Evolutionary conservation across 2,113 vertebrate genomes (phyloP), one percentile per base, ranked within the genome.

Genomic region (Carassius auratus): DNA sequence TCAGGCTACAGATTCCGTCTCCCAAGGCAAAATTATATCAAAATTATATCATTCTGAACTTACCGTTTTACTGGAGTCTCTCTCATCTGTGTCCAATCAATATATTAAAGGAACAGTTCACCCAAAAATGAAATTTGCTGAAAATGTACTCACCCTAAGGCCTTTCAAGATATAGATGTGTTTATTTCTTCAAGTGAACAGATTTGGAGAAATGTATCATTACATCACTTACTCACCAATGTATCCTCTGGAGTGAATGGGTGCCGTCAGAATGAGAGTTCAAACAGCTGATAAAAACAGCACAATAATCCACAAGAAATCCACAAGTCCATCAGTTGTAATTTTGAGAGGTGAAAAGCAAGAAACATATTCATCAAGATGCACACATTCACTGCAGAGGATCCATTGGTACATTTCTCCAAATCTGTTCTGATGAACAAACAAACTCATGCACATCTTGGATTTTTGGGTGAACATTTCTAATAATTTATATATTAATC

Each of bases 41-140:
- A n/a, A n/a, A n/a, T n/a, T n/a, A n/a, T n/a, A n/a, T 76, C 75
- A 69, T 74, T 71, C 55, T 33, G 10, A 85, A 87, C 86, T 85
- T 80, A 89, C 83, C 83, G 23, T 87, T 83, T 3, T 55, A 59
- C 6, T 21, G 42, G 33, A 66, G 61, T 77, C 19, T n/a, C 48
- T 74, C 82, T 59, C 68, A 76, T 57, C 12, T 64, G 15, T 83
- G 38, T 13, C 78, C 74, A 85, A 83, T 83, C 14, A 69, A 71
- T 80, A 86, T 81, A 84, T 69, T 36, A 57, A 57, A 21, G 55
- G 17, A 57, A 57, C n/a, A n/a, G 21, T 61, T 61, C 57, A 61
- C 57, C 57, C 57, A 61, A 61, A 61, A n/a, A 61, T n/a, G 19
- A 61, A 61, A n/a, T n/a, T 8, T 21, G 2, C 55, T n/a, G 2